These are phyloP conservation scores for Paralichthys olivaceus DNA, from an alignment of 2,113 vertebrate species.

Conservation along the genomic window DNA sequence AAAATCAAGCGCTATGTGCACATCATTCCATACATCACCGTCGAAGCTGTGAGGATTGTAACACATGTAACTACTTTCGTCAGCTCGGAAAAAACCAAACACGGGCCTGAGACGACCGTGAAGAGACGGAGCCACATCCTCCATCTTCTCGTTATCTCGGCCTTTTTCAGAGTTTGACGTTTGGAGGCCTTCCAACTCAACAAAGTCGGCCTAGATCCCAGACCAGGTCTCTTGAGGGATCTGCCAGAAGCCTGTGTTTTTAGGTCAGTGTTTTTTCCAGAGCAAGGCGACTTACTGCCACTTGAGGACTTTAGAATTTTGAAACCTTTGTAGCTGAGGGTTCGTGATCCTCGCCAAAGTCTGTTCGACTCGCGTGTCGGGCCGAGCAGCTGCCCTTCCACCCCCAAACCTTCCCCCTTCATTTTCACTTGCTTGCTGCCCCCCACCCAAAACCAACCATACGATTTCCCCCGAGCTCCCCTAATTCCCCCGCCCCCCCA, in stretches of 20 bases:
- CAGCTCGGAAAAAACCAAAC: conserved; percentile 37
- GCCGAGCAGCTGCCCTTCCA: conserved; percentile 16
- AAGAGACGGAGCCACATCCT: conserved; percentile 39
- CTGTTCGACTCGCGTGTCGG: conserved; percentile 35
- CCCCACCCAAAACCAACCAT: conserved; percentile 76
- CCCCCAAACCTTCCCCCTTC: not conserved
- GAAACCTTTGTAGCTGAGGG: conserved; percentile 29
- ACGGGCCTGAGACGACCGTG: conserved; percentile 23
- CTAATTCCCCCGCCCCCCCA: conserved; percentile 69
- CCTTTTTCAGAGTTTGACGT: conserved; percentile 65
- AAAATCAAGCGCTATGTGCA: conserved; percentile 40
- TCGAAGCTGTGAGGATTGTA: conserved; percentile 68
- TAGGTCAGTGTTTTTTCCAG: conserved; percentile 67
- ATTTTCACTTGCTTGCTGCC: conserved; percentile 51
- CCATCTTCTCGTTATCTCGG: conserved; percentile 53
- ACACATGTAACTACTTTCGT: conserved; percentile 45
- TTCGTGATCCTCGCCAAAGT: conserved; percentile 31
- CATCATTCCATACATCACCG: conserved; percentile 49
- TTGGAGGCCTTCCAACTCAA: conserved; percentile 71
- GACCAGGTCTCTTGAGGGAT: conserved; percentile 68
- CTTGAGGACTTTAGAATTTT: conserved; percentile 37
- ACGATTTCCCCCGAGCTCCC: conserved; percentile 78
- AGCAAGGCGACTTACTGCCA: conserved; percentile 56
- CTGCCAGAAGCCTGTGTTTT: conserved; percentile 67
- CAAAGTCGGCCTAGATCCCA: conserved; percentile 72